Evolutionary conservation across 2,113 vertebrate species (phyloP).

Genomic region (Antechinus stuartii): DNA sequence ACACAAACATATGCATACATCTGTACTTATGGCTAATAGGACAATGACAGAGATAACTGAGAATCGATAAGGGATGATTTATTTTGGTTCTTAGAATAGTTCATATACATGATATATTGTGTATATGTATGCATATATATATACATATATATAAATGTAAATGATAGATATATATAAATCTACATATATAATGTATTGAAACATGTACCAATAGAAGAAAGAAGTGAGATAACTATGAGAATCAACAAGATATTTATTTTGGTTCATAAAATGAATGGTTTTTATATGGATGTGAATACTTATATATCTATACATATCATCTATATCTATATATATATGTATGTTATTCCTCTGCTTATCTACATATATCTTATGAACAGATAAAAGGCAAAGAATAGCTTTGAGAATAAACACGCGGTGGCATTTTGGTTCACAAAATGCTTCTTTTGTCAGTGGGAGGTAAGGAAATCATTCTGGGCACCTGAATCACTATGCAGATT

Average conservation of each 20-base stretch:
- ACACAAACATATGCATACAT: background rate
- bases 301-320: background rate
- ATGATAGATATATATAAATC: background rate
- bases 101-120: background rate
- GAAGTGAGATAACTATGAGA: background rate
- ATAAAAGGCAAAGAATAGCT: constrained; percentile 35
- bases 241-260: background rate
- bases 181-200: background rate
- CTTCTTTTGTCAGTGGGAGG: constrained; percentile 66
- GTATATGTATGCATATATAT: background rate
- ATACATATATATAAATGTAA: background rate
- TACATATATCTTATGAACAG: background rate
- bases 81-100: background rate
- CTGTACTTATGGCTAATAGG: background rate
- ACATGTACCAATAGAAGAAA: background rate
- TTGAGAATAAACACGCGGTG: background rate
- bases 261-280: background rate
- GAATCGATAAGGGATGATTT: background rate
- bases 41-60: background rate
- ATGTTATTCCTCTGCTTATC: background rate
- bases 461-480: constrained; percentile 50
- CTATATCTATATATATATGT: background rate
- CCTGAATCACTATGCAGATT: constrained; percentile 34
- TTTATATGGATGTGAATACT: background rate
- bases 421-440: constrained; percentile 50